Percentiles rank a stretch among this genome's conserved stretches.
Evolutionary conservation across 1,140 invertebrate genomes (phyloP).

Genomic region (Rhopalosiphum padi): DNA sequence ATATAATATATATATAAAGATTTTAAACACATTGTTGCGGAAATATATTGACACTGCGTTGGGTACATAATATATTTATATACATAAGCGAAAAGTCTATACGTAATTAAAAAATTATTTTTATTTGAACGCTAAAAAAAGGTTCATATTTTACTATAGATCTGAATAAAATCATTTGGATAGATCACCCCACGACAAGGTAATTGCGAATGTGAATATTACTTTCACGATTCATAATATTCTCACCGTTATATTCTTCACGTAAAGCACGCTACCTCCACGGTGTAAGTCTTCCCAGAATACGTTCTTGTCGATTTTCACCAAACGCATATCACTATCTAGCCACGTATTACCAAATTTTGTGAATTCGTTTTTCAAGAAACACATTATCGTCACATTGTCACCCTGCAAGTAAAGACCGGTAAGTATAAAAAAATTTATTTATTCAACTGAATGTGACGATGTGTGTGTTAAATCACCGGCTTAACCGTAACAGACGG

Average conservation of each 20-base stretch:
- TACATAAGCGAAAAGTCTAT: background rate
- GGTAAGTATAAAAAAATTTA: background rate
- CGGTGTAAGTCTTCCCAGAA: constrained; percentile 77
- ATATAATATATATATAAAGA: background rate
- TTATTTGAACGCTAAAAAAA: background rate
- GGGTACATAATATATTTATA: no score
- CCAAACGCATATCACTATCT: constrained; percentile 72
- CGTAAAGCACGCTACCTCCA: constrained; percentile 76
- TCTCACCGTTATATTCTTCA: constrained; percentile 75
- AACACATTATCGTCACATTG: constrained; percentile 72
- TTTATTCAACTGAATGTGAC: background rate
- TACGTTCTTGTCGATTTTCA: constrained; percentile 74
- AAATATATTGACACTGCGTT: background rate
- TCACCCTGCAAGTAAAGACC: constrained; percentile 66
- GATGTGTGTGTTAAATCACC: constrained; percentile 63
- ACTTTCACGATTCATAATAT: background rate
- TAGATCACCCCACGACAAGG: background rate
- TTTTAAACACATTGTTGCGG: background rate
- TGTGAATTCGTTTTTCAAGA: constrained; percentile 68
- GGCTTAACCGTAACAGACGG: constrained; percentile 77
- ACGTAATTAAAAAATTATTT: background rate
- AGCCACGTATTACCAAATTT: constrained; percentile 82
- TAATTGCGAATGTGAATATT: background rate
- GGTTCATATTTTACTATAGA: background rate
- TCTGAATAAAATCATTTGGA: background rate